phyloP scores from a whole-genome alignment of 2,113 vertebrate genomes.

The Gallinago paraguaiae region DNA sequence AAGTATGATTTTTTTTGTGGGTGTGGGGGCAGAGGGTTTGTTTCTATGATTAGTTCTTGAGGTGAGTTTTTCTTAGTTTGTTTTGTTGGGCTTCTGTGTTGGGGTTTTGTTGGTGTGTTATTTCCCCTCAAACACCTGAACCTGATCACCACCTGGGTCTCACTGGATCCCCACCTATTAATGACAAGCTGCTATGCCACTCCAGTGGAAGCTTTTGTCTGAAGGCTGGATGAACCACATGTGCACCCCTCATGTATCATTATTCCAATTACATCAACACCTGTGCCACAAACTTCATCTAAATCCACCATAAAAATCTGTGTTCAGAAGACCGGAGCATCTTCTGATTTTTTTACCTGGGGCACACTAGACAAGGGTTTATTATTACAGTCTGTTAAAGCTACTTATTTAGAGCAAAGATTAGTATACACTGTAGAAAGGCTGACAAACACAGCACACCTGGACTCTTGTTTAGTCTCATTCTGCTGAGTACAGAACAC shows the following conservation, averaged over 20 bases:
- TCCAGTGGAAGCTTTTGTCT: not conserved
- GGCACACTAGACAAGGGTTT: not conserved
- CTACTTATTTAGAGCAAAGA: not conserved
- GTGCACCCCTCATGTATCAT: not conserved
- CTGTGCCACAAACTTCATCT: not conserved
- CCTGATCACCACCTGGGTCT: not conserved
- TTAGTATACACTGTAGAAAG: not conserved
- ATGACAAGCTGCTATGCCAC: not conserved
- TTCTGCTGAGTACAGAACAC: constrained; percentile 19
- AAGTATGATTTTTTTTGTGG: too few species aligned
- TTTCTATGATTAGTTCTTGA: not conserved
- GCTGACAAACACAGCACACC: not conserved
- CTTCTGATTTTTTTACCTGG: not conserved
- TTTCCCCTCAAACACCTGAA: not conserved
- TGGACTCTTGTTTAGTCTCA: not conserved
- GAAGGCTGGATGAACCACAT: not conserved
- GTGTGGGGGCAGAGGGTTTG: accelerated
- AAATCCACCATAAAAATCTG: not conserved
- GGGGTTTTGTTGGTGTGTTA: too few species aligned
- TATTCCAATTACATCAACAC: not conserved
- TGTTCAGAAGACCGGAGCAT: not conserved
- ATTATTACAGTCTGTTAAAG: not conserved
- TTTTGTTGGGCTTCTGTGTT: not conserved
- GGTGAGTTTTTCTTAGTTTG: not conserved
- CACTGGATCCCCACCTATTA: not conserved